A percentile compares a stretch with the other conserved stretches of the same genome.
These are phyloP conservation scores for Clarias platycephalus DNA, from an alignment of 2,797 vertebrate genomes.

Conservation along the genomic window DNA sequence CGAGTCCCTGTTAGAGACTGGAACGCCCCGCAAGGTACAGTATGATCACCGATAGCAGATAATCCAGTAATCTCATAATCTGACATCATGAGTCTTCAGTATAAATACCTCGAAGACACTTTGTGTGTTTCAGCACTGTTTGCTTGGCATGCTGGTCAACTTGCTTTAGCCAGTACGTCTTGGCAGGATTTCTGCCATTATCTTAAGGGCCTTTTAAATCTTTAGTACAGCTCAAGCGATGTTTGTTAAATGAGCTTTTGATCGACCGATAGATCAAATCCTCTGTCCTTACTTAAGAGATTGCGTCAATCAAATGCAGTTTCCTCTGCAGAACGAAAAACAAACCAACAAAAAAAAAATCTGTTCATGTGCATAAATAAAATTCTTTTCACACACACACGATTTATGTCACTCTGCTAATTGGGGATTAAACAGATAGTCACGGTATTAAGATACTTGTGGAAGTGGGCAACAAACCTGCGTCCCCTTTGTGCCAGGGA, in stretches of 20 bases:
- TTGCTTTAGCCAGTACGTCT: not conserved
- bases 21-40: not conserved
- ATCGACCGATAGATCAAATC: not conserved
- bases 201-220: conserved; percentile 31
- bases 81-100: not conserved
- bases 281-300: not conserved
- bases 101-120: not conserved
- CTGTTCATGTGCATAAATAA: not conserved
- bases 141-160: not conserved
- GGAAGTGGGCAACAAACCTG: not conserved
- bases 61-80: not conserved
- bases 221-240: not conserved
- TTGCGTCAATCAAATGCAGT: not conserved
- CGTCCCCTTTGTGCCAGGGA: not conserved
- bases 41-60: not conserved
- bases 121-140: too few relatives aligned
- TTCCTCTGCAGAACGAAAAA: not conserved
- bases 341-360: not conserved
- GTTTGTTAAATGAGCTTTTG: conserved; percentile 6
- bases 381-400: not conserved
- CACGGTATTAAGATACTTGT: not conserved
- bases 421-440: not conserved
- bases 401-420: not conserved
- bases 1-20: not conserved
- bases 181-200: conserved; percentile 12